phyloP scores from a whole-genome alignment of 2,113 vertebrate species.

The Cryptotis parvus region DNA sequence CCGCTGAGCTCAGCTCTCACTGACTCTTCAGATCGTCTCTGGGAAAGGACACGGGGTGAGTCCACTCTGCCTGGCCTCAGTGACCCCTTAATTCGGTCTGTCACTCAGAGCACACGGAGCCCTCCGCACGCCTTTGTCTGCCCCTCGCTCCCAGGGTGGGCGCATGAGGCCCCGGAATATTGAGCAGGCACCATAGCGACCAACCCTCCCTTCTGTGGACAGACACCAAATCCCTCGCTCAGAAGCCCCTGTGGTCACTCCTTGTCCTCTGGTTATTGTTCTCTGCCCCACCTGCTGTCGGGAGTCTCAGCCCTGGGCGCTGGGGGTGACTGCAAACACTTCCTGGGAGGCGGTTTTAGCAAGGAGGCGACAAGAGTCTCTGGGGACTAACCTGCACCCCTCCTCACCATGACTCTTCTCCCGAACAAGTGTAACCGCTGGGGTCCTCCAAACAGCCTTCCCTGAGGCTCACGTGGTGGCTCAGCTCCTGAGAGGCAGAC shows the following conservation, averaged over 20 bases:
- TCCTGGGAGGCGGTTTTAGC: no score
- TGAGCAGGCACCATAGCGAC: background rate
- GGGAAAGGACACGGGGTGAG: background rate
- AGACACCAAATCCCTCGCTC: constrained; percentile 10
- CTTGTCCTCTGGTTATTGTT: background rate
- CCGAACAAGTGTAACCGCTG: no score
- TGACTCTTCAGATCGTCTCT: background rate
- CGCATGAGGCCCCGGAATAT: background rate
- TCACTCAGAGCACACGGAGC: background rate
- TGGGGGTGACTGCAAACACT: background rate
- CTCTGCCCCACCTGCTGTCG: background rate
- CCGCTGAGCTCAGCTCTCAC: background rate
- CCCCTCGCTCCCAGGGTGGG: background rate
- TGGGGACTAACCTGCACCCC: no score
- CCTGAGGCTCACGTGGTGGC: no score
- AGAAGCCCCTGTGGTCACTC: background rate
- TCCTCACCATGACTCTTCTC: no score
- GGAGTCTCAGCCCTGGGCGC: background rate
- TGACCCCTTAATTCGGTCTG: constrained; percentile 13
- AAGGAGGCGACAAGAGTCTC: no score
- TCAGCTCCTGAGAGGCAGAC: no score
- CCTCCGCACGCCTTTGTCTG: background rate
- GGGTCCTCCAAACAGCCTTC: no score
- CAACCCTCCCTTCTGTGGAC: background rate
- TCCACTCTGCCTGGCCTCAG: background rate